Evolutionary conservation across 2,888 invertebrate genomes (phyloP).

Genomic region (Troides oblongomaculatus): DNA sequence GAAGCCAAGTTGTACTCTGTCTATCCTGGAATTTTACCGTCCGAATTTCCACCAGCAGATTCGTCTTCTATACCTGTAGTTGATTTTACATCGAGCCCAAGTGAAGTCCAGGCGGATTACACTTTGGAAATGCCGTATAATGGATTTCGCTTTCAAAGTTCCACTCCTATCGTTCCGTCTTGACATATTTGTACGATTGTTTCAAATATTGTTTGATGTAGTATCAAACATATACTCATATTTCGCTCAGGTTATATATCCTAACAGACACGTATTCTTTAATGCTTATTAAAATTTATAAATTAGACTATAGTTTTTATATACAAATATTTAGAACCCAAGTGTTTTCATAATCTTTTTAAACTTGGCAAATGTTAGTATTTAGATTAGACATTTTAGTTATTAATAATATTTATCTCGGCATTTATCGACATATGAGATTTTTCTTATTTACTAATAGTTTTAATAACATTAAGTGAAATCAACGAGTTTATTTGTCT

Average conservation of each 20-base stretch:
- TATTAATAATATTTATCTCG: no score
- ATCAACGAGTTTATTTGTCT: no score
- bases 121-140: slow-evolving; percentile 72
- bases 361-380: no score
- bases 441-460: no score
- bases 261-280: slow-evolving; percentile 56
- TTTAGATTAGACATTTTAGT: no score
- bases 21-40: slow-evolving; percentile 44
- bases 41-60: slow-evolving; percentile 54
- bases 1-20: slow-evolving; percentile 58
- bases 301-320: neutral
- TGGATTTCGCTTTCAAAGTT: slow-evolving; percentile 75
- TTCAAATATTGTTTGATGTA: slow-evolving; percentile 54
- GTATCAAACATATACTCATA: slow-evolving; percentile 57
- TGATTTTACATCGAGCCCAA: slow-evolving; percentile 66
- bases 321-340: no score
- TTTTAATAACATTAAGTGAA: no score
- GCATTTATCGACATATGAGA: no score
- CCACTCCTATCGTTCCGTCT: slow-evolving; percentile 75
- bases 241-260: slow-evolving; percentile 61
- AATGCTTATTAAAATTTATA: slow-evolving; percentile 45
- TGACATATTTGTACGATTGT: slow-evolving; percentile 60
- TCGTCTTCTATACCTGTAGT: slow-evolving; percentile 49
- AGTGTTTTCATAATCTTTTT: no score
- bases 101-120: slow-evolving; percentile 74